Percentiles rank a stretch among this genome's conserved stretches.
Evolutionary conservation across 1,140 invertebrate genomes (phyloP).

Genomic region (Dreissena polymorpha): DNA sequence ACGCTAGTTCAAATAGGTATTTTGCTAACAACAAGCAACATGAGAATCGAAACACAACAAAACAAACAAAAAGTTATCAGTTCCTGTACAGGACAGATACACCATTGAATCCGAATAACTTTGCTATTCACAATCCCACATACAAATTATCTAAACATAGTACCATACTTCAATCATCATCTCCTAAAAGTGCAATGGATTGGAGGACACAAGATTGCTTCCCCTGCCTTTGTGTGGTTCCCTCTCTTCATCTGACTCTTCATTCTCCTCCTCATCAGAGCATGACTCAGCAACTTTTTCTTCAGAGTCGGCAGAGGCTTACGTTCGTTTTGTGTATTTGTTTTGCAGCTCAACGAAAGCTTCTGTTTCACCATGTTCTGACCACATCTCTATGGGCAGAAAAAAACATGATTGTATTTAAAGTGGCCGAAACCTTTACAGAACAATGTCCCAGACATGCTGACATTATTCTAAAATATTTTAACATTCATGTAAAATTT

Average conservation of each 20-base stretch:
- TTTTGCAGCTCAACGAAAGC: constrained; percentile 43
- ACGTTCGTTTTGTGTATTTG: constrained; percentile 31
- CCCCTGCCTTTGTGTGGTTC: constrained; percentile 8
- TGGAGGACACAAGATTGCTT: constrained; percentile 15
- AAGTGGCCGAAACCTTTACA: not conserved
- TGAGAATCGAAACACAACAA: no score
- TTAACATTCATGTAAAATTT: no score
- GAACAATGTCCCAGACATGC: not conserved
- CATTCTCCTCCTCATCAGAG: constrained; percentile 20
- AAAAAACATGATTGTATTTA: not conserved
- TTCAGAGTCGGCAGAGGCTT: constrained; percentile 38
- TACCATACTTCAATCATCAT: constrained; percentile 42
- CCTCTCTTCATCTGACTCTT: constrained; percentile 28
- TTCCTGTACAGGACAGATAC: no score
- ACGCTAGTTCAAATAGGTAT: no score
- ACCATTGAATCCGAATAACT: no score
- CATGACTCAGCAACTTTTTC: constrained; percentile 41
- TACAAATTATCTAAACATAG: not conserved
- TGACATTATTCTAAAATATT: not conserved
- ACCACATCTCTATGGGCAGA: constrained; percentile 54
- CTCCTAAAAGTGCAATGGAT: constrained; percentile 54
- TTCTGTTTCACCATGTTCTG: constrained; percentile 53
- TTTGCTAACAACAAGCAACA: no score
- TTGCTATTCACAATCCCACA: no score
- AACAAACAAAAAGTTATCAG: no score